Evolutionary conservation across 1,140 invertebrate genomes (phyloP).

Genomic region (Drosophila repleta): DNA sequence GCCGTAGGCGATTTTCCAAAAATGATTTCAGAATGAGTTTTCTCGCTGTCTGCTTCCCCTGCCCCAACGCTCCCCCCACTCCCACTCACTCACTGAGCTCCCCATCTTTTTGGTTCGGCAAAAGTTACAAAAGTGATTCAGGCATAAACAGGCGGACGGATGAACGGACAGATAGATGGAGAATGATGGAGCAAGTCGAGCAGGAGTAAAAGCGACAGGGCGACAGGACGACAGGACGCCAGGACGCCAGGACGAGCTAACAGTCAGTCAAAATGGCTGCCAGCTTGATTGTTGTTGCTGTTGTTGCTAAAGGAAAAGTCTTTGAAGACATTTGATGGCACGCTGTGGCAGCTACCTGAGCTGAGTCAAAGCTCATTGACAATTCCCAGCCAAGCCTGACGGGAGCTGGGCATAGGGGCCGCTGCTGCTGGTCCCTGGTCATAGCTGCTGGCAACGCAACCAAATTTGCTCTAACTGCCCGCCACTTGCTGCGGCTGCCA

Average conservation of each 20-base stretch:
- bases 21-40: conserved; percentile 78
- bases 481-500: conserved; percentile 35
- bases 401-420: background rate
- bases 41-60: conserved; percentile 20
- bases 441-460: conserved; percentile 40
- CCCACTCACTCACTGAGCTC: conserved; percentile 6
- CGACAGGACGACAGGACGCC: background rate
- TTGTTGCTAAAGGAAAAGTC: conserved; percentile 55
- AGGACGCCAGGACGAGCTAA: too few relatives aligned
- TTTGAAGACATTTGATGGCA: conserved; percentile 52
- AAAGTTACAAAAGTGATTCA: conserved; percentile 79
- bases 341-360: conserved; percentile 45
- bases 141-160: conserved; percentile 63
- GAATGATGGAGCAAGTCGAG: background rate
- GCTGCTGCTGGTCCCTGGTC: conserved; percentile 1
- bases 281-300: conserved; percentile 30
- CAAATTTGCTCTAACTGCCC: conserved; percentile 50
- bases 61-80: background rate
- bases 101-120: conserved; percentile 8
- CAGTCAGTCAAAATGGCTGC: too few relatives aligned
- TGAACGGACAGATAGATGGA: conserved; percentile 8
- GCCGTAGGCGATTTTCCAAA: conserved; percentile 75
- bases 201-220: conserved; percentile 5
- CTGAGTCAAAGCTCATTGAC: conserved; percentile 57
- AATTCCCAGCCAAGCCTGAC: conserved; percentile 38